These are phyloP conservation scores for Andrena camellia DNA, from an alignment of 2,888 invertebrate species.

Conservation along the genomic window DNA sequence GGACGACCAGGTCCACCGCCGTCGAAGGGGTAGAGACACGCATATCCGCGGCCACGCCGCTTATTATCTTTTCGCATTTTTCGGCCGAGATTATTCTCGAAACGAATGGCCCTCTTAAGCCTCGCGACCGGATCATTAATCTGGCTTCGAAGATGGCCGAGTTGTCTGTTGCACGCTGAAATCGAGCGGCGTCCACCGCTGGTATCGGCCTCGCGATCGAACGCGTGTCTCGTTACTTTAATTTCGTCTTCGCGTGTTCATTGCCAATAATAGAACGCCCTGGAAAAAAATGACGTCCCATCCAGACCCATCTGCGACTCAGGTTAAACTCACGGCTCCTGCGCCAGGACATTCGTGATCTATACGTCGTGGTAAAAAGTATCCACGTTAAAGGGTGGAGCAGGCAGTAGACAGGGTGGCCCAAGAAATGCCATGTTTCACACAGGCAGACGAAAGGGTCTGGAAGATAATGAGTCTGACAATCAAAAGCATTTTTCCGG, in stretches of 20 bases:
- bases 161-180: constrained; percentile 36
- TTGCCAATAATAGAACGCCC: constrained; percentile 13
- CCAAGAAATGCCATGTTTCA: neutral
- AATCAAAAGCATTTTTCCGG: no score
- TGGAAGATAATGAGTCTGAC: no score
- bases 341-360: neutral
- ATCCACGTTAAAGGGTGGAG: neutral
- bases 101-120: constrained; percentile 72
- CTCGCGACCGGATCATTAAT: constrained; percentile 70
- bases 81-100: constrained; percentile 71
- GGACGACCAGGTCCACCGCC: constrained; percentile 60
- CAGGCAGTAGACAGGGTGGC: neutral
- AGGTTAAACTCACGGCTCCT: neutral
- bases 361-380: no score
- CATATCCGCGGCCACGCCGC: constrained; percentile 44
- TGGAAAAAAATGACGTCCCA: constrained; percentile 10
- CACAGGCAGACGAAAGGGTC: no score
- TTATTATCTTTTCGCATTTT: constrained; percentile 73
- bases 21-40: constrained; percentile 26
- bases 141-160: constrained; percentile 66
- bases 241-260: constrained; percentile 39
- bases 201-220: constrained; percentile 54
- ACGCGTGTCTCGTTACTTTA: constrained; percentile 41
- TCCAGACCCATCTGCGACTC: neutral
- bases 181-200: constrained; percentile 44